Evolutionary conservation across 2,113 vertebrate species (phyloP), one percentile per base, ranked within the genome.

Genomic region (Phoenicopterus ruber): DNA sequence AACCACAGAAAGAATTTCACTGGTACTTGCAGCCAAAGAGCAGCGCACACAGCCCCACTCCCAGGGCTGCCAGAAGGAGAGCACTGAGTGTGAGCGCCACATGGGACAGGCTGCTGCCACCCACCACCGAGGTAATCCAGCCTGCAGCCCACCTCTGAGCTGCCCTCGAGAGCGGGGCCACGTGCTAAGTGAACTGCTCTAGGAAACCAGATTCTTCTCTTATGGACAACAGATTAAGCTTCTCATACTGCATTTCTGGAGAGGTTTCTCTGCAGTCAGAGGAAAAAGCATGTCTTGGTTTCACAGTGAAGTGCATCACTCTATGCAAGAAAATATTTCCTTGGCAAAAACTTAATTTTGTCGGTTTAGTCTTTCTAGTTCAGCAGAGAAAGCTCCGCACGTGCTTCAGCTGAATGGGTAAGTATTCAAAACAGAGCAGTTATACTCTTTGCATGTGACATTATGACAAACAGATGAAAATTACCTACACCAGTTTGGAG

Each of bases 61-160:
- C 42, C 22, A 21, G 42, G 42, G 55, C 72, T 83, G 47, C 57
- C n/a, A 72, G 67, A 86, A 63, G 0, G 1, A 72, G 44, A 57
- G 57, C n/a, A 17, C 12, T 0, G 0, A 81, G 13, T 4, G 19
- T 8, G 31, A 96, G 22, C 28, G 36, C 1, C 36, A 29, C 26
- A 5, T 9, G 24, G 49, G 34, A 77, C 24, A 49, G 66, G 31
- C 49, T 92, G 79, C 3, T 80, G 25, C 44, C 31, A 18, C 49
- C 63, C 69, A 8, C 16, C 38, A 47, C 7, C 8, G 28, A 3
- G 2, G 6, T 24, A 20, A 81, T 12, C 70, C 76, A 67, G 29
- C 38, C 77, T 47, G 55, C 65, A 82, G 73, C 72, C 44, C 34
- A 5, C 34, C 46, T 42, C 50, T n/a, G 55, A 86, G 80, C 46